phyloP scores from a whole-genome alignment of 2,113 vertebrate species.

The Thunnus thynnus region DNA sequence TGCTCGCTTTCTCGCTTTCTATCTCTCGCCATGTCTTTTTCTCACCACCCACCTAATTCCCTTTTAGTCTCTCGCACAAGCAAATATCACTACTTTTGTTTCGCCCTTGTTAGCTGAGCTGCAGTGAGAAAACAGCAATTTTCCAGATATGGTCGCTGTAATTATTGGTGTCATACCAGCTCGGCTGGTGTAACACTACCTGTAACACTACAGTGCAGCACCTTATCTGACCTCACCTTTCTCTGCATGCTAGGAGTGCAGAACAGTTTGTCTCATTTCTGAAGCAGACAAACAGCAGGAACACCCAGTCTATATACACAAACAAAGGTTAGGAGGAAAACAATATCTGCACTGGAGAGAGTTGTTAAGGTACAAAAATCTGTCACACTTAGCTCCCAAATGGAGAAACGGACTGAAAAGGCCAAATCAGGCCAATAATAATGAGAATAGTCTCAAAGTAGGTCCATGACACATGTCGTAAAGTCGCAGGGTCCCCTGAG shows the following conservation, averaged over 20 bases:
- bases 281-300: too few species aligned
- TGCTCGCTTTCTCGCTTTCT: slow-evolving; percentile 16
- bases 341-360: not conserved
- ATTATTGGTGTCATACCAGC: slow-evolving; percentile 18
- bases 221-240: slow-evolving; percentile 26
- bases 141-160: not conserved
- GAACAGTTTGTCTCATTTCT: not conserved
- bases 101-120: slow-evolving; percentile 13
- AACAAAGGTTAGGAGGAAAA: not conserved
- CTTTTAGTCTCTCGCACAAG: slow-evolving; percentile 10
- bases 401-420: slow-evolving; percentile 19
- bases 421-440: slow-evolving; percentile 14
- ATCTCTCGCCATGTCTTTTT: slow-evolving; percentile 10
- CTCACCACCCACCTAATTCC: slow-evolving; percentile 38
- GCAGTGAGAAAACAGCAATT: slow-evolving; percentile 12
- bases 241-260: not conserved
- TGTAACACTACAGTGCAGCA: not conserved
- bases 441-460: not conserved
- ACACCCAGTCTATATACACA: too few species aligned
- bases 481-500: not conserved
- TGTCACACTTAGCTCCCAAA: not conserved
- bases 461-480: slow-evolving; percentile 16
- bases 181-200: not conserved
- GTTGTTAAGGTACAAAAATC: not conserved
- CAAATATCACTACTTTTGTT: slow-evolving; percentile 30